Conservation (phyloP, 2,113 vertebrate genomes). For the Hemibagrus wyckioides region DNA sequence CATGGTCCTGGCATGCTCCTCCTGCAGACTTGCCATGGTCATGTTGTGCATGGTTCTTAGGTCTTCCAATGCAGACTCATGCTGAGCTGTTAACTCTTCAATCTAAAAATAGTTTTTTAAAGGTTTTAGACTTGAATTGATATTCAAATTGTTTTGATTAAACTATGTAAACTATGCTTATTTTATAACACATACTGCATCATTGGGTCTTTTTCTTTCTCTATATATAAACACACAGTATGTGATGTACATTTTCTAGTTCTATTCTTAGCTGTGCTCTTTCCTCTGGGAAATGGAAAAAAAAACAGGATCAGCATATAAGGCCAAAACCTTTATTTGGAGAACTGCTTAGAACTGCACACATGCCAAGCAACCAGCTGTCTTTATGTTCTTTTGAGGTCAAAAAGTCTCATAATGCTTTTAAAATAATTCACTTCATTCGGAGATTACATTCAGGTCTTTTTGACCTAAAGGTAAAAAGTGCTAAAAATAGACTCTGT, state of each 20-base stretch:
- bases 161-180: no score
- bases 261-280: not conserved
- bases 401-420: not conserved
- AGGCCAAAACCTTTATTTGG: not conserved
- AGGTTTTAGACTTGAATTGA: not conserved
- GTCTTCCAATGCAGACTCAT: conserved; percentile 80
- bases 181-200: not conserved
- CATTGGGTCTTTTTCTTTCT: not conserved
- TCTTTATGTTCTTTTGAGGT: not conserved
- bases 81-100: conserved; percentile 82
- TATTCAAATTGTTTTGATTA: not conserved
- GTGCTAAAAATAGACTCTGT: not conserved
- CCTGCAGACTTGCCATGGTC: conserved; percentile 81
- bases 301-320: not conserved
- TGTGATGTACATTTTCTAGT: not conserved
- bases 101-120: conserved; percentile 74
- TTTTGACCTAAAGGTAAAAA: not conserved
- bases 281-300: not conserved
- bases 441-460: not conserved
- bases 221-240: not conserved
- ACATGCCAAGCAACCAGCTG: not conserved
- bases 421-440: not conserved
- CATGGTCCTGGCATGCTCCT: conserved; percentile 86
- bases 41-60: conserved; percentile 83
- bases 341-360: conserved; percentile 1